Evolutionary conservation across 2,113 vertebrate genomes (phyloP).

Genomic region (Crotalus tigris): DNA sequence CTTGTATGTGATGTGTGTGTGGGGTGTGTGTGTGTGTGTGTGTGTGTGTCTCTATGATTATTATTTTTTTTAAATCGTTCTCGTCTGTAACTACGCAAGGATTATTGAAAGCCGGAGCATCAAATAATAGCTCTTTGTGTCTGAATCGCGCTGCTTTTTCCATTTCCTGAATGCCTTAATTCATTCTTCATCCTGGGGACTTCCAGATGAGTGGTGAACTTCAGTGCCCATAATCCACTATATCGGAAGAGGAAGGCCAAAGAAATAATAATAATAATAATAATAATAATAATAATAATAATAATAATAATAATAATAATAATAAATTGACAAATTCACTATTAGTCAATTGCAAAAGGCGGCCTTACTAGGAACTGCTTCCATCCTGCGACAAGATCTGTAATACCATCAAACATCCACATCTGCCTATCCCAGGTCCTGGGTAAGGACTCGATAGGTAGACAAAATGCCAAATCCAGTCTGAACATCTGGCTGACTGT

Average conservation of each 20-base stretch:
- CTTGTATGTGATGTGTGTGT: conserved; percentile 9
- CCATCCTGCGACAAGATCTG: too few species aligned
- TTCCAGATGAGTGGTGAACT: background rate
- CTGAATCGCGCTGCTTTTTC: background rate
- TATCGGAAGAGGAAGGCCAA: background rate
- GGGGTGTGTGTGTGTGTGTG: background rate
- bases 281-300: too few species aligned
- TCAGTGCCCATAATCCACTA: background rate
- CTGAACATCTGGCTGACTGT: too few species aligned
- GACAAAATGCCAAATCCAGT: too few species aligned
- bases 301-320: too few species aligned
- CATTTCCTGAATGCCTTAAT: background rate
- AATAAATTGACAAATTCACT: too few species aligned
- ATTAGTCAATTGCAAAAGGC: too few species aligned
- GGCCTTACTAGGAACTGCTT: too few species aligned
- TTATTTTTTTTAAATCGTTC: background rate
- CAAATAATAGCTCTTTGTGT: conserved; percentile 7
- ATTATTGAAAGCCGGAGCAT: conserved; percentile 4
- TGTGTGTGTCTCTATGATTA: background rate
- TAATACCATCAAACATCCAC: too few species aligned
- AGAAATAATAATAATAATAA: background rate
- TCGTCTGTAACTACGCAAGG: background rate
- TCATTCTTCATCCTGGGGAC: background rate
- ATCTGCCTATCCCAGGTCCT: too few species aligned
- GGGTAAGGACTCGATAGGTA: too few species aligned